Base-by-base conservation (phyloP, 1,140 invertebrate genomes). In the Hydropsyche tenuis region DNA sequence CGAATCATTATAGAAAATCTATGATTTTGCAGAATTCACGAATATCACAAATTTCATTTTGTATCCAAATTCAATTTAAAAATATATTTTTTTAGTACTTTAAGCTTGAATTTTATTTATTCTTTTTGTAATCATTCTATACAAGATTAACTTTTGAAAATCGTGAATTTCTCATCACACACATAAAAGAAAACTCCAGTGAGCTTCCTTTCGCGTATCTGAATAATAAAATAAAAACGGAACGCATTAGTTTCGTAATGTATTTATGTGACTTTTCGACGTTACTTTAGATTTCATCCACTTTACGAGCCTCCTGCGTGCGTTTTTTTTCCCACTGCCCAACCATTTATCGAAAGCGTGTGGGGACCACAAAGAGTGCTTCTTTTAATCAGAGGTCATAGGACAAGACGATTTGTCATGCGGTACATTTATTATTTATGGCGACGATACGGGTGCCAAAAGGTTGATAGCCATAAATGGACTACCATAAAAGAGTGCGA, bases 391-490 rank as follows among this genome's bases (percentile, higher is more conserved):
- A 42, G 30, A 65, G 37, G 63, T 65, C 43, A 65, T 16, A 43
- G 63, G 43, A 65, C 43, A 43, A 65, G 37, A 42, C 63, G 23
- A 65, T 43, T 43, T 65, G 43, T 46, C 37, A 43, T 65, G 16
- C n/a, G 43, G 18, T 46, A 65, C 63, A 25, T 43, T 65, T 65
- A 43, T 65, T 65, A 65, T 65, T 43, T 65, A 43, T 43, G 43
- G 63, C 30, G 43, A 43, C n/a, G 43, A 65, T 46, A 46, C 63
- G 37, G 63, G 63, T 46, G 63, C 63, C 63, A 65, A 65, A 46
- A 43, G 30, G 30, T 65, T 46, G 30, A 65, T 46, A 43, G 63
- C 23, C 63, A 43, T 65, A 65, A 65, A 65, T 43, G 43, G 43
- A 65, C 18, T 23, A 42, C 37, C 9, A 37, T 37, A 9, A 37